Evolutionary conservation across 1,140 invertebrate genomes (phyloP).

Genomic region (Leptopilina clavipes): DNA sequence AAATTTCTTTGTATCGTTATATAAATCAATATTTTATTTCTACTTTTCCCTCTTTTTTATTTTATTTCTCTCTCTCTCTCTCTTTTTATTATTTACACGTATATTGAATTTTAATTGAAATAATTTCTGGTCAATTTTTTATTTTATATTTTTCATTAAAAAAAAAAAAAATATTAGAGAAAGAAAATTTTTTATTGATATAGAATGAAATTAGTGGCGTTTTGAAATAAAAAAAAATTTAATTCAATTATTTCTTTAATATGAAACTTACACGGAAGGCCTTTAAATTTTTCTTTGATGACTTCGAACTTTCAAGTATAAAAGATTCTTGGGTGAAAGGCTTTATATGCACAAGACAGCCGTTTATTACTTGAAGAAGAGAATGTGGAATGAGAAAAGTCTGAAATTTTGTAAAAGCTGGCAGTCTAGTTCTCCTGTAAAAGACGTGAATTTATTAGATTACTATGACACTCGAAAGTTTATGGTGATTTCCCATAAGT

Average conservation of each 20-base stretch:
- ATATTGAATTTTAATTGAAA: no score
- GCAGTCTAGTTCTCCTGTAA: not conserved
- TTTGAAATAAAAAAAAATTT: not conserved
- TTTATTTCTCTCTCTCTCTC: no score
- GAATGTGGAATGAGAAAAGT: constrained; percentile 29
- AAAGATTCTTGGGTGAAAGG: not conserved
- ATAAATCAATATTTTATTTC: no score
- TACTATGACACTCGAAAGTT: constrained; percentile 7
- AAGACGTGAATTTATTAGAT: constrained; percentile 25
- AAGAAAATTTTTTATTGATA: no score
- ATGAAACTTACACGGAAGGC: not conserved
- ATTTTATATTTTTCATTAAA: no score
- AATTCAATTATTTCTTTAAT: not conserved
- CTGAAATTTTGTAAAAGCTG: constrained; percentile 19
- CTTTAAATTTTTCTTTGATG: constrained; percentile 8
- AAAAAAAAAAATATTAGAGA: no score
- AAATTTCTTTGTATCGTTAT: no score
- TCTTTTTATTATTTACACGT: no score
- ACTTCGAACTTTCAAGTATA: constrained; percentile 22
- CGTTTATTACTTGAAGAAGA: constrained; percentile 20
- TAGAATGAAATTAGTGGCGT: not conserved
- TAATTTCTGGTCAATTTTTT: no score
- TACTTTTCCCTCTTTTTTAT: no score
- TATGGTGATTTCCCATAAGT: not conserved
- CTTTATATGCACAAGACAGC: constrained; percentile 29